Evolutionary conservation across 2,888 invertebrate species (phyloP).

Genomic region (Vanessa cardui): DNA sequence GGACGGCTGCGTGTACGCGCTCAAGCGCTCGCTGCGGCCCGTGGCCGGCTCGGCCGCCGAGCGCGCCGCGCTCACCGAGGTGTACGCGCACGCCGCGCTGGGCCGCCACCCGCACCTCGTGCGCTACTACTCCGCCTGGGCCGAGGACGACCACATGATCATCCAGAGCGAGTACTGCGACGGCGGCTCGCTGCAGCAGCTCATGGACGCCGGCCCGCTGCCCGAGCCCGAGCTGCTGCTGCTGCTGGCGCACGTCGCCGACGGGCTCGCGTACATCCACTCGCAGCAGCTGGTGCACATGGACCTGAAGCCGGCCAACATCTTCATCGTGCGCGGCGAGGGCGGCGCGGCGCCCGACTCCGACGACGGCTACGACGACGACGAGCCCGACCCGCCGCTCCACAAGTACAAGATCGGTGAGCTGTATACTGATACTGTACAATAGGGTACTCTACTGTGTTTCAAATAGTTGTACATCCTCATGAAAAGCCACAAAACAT

Average conservation of each 20-base stretch:
- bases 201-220: conserved; percentile 82
- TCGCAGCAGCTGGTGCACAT: conserved; percentile 94
- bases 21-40: conserved; percentile 93
- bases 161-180: conserved; percentile 98
- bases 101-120: conserved; percentile 96
- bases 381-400: conserved; percentile 57
- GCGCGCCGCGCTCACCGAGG: conserved; percentile 93
- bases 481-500: too few species aligned
- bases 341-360: conserved; percentile 79
- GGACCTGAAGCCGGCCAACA: conserved; percentile 97
- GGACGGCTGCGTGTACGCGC: conserved; percentile 95
- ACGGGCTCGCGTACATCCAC: conserved; percentile 94
- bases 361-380: conserved; percentile 86
- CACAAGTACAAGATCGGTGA: conserved; percentile 81
- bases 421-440: too few species aligned
- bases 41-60: conserved; percentile 93
- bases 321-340: conserved; percentile 86
- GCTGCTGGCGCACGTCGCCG: conserved; percentile 90
- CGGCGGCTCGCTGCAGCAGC: conserved; percentile 91
- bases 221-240: conserved; percentile 88
- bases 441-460: too few species aligned
- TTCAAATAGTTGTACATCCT: too few species aligned
- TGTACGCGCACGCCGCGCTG: conserved; percentile 96
- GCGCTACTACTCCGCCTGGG: conserved; percentile 97
- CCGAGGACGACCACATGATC: conserved; percentile 96